Conservation (phyloP, 2,113 vertebrate genomes). For the Otolemur garnettii region DNA sequence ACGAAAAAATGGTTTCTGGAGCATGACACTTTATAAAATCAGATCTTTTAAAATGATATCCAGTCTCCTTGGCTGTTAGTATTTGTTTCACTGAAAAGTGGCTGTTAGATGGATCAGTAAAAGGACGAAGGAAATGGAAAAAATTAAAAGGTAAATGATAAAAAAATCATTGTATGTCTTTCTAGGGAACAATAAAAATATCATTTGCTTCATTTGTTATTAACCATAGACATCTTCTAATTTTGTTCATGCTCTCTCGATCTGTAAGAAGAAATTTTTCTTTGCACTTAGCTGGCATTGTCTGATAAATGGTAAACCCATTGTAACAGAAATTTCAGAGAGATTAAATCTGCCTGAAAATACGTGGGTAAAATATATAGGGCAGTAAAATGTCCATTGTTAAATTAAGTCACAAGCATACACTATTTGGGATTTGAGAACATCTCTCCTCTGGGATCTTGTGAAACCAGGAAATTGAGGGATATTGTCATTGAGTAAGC, state of each 20-base stretch:
- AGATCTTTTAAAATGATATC: neutral
- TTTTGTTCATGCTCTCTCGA: neutral
- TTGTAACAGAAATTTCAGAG: neutral
- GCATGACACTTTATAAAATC: neutral
- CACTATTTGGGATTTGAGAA: neutral
- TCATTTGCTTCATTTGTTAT: neutral
- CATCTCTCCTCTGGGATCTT: neutral
- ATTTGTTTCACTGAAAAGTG: slow-evolving; percentile 22
- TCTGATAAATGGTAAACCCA: neutral
- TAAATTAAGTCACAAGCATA: neutral
- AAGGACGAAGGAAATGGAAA: neutral
- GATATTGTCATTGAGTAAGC: neutral
- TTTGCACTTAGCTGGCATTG: neutral
- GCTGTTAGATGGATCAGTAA: neutral
- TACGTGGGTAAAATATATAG: neutral
- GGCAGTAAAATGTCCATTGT: neutral
- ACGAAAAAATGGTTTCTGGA: slow-evolving; percentile 26
- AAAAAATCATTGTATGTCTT: neutral
- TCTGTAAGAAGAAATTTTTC: neutral
- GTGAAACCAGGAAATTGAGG: neutral
- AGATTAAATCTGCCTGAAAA: neutral
- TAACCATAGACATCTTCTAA: neutral
- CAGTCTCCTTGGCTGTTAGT: neutral
- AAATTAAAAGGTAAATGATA: neutral
- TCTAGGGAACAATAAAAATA: neutral